These are phyloP conservation scores for Axis porcinus DNA, from an alignment of 2,113 vertebrate species.

Conservation along the genomic window DNA sequence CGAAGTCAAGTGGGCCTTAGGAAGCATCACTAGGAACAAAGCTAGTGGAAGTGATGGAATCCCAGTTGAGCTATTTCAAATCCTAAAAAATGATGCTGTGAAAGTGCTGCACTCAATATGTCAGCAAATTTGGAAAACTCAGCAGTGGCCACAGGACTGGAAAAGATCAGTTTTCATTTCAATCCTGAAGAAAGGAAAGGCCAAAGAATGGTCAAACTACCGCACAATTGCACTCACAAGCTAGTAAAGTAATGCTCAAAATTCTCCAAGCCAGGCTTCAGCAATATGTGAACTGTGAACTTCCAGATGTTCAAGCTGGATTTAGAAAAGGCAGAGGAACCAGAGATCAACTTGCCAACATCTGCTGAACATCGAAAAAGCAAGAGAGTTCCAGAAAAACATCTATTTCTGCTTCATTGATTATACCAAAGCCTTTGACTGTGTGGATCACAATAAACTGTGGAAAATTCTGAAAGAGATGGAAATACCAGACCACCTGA, in stretches of 20 bases:
- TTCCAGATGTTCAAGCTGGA: neutral
- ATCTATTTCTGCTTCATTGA: neutral
- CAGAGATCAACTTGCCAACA: neutral
- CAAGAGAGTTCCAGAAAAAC: neutral
- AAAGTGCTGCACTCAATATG: neutral
- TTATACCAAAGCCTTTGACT: neutral
- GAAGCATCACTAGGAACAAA: neutral
- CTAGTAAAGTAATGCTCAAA: neutral
- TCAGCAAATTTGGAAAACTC: neutral
- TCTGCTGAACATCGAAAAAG: rapidly evolving
- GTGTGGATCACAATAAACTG: neutral
- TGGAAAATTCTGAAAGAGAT: neutral
- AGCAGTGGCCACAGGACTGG: neutral
- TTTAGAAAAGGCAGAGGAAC: neutral
- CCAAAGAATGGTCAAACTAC: neutral
- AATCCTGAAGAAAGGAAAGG: neutral
- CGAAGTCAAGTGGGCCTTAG: neutral
- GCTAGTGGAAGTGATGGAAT: neutral
- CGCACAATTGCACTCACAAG: rapidly evolving
- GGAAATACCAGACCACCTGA: neutral
- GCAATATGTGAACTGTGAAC: neutral
- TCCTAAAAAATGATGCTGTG: neutral
- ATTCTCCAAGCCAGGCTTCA: neutral
- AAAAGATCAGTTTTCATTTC: neutral
- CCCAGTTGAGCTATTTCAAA: neutral